Percentiles rank a stretch among this genome's conserved stretches.
These are phyloP conservation scores for Dendropsophus ebraccatus DNA, from an alignment of 2,113 vertebrate genomes.

Conservation along the genomic window DNA sequence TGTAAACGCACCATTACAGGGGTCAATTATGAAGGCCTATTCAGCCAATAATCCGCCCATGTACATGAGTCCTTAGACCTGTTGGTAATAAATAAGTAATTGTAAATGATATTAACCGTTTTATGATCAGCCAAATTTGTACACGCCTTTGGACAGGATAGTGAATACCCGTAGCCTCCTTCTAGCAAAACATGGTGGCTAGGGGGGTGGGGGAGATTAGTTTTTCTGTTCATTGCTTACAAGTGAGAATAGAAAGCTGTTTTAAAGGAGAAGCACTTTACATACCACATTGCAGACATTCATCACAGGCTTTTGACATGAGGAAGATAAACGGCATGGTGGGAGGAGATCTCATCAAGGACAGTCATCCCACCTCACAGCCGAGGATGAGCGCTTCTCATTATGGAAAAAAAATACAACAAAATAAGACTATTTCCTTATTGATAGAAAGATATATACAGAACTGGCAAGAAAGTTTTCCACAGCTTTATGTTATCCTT, in stretches of 20 bases:
- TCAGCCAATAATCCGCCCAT: no score
- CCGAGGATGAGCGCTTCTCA: neutral
- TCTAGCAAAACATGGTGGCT: neutral
- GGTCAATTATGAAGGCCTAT: no score
- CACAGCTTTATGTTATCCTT: no score
- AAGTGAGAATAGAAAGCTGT: neutral
- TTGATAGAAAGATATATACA: neutral
- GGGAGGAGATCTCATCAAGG: constrained; percentile 31
- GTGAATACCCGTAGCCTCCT: neutral
- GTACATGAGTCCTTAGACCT: neutral
- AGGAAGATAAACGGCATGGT: constrained; percentile 28
- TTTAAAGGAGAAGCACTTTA: neutral
- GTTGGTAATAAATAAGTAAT: neutral
- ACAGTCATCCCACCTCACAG: neutral
- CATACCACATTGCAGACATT: constrained; percentile 37
- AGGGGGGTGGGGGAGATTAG: constrained; percentile 3
- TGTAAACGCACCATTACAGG: no score
- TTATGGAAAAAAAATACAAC: neutral
- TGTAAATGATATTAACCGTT: no score
- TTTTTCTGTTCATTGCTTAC: neutral
- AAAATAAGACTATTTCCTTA: neutral
- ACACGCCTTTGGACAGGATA: no score
- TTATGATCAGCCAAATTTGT: no score
- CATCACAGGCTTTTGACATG: constrained; percentile 34
- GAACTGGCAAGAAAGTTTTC: neutral